These are phyloP conservation scores for Leucophora obtusa DNA, from an alignment of 2,888 invertebrate genomes.

Conservation along the genomic window DNA sequence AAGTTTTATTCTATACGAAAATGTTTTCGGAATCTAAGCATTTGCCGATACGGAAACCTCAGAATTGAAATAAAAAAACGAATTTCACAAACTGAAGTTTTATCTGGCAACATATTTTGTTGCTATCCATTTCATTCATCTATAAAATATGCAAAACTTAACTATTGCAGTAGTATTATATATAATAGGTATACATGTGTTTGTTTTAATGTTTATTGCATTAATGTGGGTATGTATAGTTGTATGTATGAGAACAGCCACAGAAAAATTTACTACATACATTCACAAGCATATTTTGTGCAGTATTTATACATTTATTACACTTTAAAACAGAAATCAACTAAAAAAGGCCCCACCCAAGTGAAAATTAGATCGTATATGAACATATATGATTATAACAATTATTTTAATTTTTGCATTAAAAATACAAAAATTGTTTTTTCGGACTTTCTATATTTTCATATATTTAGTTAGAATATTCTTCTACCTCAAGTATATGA, in stretches of 20 bases:
- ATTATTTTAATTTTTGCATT: too few species aligned
- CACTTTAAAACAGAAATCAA: slow-evolving; percentile 8
- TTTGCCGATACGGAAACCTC: neutral
- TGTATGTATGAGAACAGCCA: slow-evolving; percentile 6
- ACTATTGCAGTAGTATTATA: slow-evolving; percentile 56
- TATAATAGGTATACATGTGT: slow-evolving; percentile 26
- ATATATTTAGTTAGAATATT: too few species aligned
- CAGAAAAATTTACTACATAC: slow-evolving; percentile 16
- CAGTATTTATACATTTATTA: slow-evolving; percentile 38
- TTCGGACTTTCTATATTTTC: too few species aligned
- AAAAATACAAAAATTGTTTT: too few species aligned
- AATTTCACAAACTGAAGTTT: neutral
- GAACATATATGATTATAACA: too few species aligned
- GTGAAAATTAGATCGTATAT: too few species aligned
- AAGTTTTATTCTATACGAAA: too few species aligned
- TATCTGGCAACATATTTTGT: neutral
- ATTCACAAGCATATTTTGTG: slow-evolving; percentile 23
- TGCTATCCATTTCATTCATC: slow-evolving; percentile 5
- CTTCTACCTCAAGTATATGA: too few species aligned
- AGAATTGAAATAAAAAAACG: neutral
- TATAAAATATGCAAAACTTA: slow-evolving; percentile 44
- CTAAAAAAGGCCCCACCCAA: neutral
- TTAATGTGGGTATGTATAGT: neutral
- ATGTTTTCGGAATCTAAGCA: too few species aligned
- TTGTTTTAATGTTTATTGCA: neutral